Base-by-base conservation (phyloP, 23 tunicate species). In the Styela clava region DNA sequence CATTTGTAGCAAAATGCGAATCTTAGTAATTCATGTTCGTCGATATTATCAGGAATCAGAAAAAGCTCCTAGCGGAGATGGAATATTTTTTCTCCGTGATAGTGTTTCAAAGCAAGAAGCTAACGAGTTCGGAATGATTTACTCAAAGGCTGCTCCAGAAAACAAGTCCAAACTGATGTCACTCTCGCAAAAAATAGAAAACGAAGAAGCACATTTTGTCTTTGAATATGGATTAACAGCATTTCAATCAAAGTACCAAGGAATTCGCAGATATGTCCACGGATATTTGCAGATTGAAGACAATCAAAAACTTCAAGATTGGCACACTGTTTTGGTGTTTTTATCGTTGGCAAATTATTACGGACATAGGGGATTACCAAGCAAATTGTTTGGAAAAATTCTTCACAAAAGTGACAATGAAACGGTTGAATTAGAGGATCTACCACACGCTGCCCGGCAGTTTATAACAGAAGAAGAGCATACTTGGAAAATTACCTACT, bases 211-310 rank as follows among this genome's bases (percentile, higher is more conserved):
- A 9, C 73, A 31, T 18, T 25, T 37, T 61, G 35, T 87, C 1
- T 82, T 74, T 62, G 91, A 87, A 52, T 87, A 82, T 62, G 91
- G 91, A 33, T 37, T 87, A 69, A 73, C 86, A 0, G 91, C 91
- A 2, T 87, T 82, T 52, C 33, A 77, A 19, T 61, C 86, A 35
- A 70, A 82, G 30, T 87, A 74, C 62, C 74, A 81, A 67, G 91
- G 91, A 25, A 78, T 87, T 19, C 70, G 70, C 27, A 63, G 67
- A 31, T 87, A 87, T 74, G 91, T 87, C 23, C 78, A 87, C n/a
- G 91, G 86, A 16, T 82, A 87, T 65, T 29, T 87, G 16, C 81
- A 76, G 1, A 36, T 76, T 5, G 18, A 76, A 0, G 24, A 18
- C 18, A 24, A 23, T 19, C 0, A n/a, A 44, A 56, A 76, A 0